phyloP scores from a whole-genome alignment of 1,140 invertebrate species.

The Triops cancriformis region DNA sequence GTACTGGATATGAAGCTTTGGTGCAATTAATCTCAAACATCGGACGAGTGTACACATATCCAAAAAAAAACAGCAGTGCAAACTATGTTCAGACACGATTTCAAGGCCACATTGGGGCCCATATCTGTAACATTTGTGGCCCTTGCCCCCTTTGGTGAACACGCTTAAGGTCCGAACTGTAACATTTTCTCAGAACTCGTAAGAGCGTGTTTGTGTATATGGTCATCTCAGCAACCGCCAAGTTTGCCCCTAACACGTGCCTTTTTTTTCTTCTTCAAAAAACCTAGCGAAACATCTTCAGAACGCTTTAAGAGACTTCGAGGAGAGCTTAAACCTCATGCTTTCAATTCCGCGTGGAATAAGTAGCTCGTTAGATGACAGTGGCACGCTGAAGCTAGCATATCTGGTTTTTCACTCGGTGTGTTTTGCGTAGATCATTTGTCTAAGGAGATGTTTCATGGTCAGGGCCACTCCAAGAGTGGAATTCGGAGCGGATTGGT shows the following conservation, averaged over 20 bases:
- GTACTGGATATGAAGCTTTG: no score
- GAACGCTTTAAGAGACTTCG: no score
- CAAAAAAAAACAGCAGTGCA: neutral
- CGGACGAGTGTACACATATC: no score
- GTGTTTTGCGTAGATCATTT: neutral
- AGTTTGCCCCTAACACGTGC: neutral
- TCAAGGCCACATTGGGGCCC: neutral
- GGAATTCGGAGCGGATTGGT: neutral
- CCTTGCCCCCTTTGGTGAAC: neutral
- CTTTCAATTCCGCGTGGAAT: no score
- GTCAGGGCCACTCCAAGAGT: neutral
- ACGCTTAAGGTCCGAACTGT: neutral
- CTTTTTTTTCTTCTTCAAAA: neutral
- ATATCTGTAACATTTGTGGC: constrained; percentile 2
- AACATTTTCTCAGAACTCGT: neutral
- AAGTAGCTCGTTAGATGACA: no score
- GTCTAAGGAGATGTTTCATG: neutral
- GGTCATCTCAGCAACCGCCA: neutral
- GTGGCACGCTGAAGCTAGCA: no score
- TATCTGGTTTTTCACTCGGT: neutral
- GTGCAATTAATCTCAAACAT: no score
- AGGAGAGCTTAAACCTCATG: no score
- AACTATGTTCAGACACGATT: neutral
- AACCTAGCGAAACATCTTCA: no score
- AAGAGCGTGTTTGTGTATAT: neutral